Conservation (phyloP, 2,797 vertebrate species). For the Sphenopsis melanotis region DNA sequence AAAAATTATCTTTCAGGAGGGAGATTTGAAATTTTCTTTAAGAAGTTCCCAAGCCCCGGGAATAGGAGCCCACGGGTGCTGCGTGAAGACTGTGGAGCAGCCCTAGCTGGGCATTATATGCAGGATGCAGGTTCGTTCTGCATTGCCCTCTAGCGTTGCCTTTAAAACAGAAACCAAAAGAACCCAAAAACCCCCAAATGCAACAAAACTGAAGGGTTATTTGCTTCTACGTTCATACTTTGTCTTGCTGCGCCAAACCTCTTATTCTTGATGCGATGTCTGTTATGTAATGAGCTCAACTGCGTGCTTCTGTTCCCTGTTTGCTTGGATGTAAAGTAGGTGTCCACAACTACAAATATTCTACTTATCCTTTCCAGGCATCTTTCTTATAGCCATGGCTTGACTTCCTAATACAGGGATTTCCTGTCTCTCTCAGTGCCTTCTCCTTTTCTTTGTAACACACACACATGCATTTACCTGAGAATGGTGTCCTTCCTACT, state of each 20-base stretch:
- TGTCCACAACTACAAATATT: not conserved
- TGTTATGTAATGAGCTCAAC: not conserved
- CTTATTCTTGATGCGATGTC: not conserved
- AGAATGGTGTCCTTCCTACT: not conserved
- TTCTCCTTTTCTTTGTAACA: not conserved
- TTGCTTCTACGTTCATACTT: not conserved
- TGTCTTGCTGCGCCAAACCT: not conserved
- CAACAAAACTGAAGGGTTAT: not conserved
- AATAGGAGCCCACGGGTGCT: rapidly evolving
- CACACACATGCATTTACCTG: not conserved
- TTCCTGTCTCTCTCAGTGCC: not conserved
- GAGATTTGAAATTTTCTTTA: not conserved
- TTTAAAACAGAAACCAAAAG: not conserved
- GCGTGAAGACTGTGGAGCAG: rapidly evolving
- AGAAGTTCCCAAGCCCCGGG: not conserved
- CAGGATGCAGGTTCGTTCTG: not conserved
- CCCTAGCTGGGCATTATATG: rapidly evolving
- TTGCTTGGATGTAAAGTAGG: not conserved
- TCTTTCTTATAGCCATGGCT: not conserved
- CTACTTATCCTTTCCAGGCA: not conserved
- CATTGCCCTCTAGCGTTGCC: constrained; percentile 10
- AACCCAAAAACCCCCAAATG: not conserved
- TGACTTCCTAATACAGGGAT: not conserved
- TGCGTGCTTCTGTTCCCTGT: not conserved
- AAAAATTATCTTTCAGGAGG: not conserved